These are phyloP conservation scores for Camelus bactrianus DNA, from an alignment of 2,113 vertebrate species.

Conservation along the genomic window DNA sequence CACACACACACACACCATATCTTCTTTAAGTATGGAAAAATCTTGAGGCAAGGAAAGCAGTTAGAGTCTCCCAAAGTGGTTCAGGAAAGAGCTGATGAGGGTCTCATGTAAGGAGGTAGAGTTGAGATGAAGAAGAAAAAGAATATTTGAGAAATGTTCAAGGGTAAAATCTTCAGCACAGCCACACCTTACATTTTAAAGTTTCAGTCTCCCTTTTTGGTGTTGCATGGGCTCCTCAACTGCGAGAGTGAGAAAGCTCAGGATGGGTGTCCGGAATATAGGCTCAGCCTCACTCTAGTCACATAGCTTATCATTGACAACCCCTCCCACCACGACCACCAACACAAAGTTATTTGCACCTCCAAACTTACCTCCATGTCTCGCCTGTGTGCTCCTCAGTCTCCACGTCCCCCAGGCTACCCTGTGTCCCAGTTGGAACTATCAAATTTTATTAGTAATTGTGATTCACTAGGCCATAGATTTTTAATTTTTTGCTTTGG, in stretches of 20 bases:
- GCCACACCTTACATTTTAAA: not conserved
- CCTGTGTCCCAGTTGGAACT: not conserved
- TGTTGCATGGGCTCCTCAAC: not conserved
- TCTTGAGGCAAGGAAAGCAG: not conserved
- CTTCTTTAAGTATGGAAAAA: not conserved
- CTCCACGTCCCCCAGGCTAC: not conserved
- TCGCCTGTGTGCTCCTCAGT: not conserved
- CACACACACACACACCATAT: no score
- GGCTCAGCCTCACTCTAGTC: not conserved
- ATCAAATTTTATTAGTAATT: constrained; percentile 53
- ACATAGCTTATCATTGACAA: not conserved
- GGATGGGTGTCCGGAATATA: not conserved
- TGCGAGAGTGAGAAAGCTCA: not conserved
- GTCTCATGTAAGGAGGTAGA: not conserved
- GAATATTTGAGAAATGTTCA: not conserved
- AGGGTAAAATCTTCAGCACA: not conserved
- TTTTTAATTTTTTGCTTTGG: constrained; percentile 62
- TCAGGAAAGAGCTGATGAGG: not conserved
- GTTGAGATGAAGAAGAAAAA: not conserved
- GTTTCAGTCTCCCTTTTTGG: not conserved
- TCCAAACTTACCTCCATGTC: not conserved
- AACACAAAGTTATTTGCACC: not conserved
- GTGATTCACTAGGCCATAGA: constrained; percentile 1
- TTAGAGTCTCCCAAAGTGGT: not conserved
- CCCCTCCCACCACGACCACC: no score